Evolutionary conservation across 2,113 vertebrate species (phyloP).

Genomic region (Cnemophilus loriae): DNA sequence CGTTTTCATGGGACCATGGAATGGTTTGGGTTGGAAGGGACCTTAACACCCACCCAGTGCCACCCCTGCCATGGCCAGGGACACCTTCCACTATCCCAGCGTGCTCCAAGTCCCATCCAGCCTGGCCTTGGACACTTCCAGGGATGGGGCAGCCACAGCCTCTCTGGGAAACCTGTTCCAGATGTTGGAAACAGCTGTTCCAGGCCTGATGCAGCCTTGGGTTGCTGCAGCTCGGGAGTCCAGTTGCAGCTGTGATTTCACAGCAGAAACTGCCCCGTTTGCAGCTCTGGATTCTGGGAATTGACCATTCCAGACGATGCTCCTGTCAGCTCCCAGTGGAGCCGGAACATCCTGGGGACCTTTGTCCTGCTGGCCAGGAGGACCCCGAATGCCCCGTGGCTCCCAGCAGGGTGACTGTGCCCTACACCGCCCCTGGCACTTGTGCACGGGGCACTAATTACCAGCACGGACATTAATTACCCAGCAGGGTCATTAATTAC

Average conservation of each 20-base stretch:
- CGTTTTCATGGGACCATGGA: neutral
- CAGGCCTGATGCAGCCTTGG: neutral
- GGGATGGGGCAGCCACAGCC: neutral
- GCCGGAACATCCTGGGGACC: neutral
- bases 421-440: neutral
- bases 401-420: neutral
- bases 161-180: neutral
- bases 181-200: neutral
- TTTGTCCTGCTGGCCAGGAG: neutral
- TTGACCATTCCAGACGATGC: neutral
- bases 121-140: neutral
- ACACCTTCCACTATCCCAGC: accelerated
- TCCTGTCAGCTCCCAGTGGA: accelerated
- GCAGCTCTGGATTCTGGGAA: neutral
- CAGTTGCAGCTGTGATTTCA: neutral
- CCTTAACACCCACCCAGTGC: neutral
- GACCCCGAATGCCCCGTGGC: neutral
- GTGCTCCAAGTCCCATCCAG: accelerated
- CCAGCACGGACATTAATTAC: neutral
- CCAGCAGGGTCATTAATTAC: neutral
- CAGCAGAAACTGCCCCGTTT: accelerated
- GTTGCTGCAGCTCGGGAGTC: neutral
- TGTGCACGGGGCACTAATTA: neutral
- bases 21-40: neutral
- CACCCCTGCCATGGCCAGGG: neutral